phyloP scores from a whole-genome alignment of 2,888 invertebrate genomes.

The Oscheius sp. region DNA sequence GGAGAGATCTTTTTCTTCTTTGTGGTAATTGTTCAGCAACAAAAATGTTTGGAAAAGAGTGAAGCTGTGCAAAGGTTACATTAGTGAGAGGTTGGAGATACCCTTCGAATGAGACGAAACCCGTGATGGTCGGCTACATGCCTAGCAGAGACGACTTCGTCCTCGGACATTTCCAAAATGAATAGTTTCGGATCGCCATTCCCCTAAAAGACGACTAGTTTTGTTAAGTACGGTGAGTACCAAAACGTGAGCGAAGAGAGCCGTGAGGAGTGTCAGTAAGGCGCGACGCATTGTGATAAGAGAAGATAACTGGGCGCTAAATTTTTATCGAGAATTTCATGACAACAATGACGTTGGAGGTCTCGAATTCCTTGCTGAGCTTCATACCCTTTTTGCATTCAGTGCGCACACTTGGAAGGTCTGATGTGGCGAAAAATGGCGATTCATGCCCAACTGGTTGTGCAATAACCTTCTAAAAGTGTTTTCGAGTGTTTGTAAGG shows the following conservation, averaged over 20 bases:
- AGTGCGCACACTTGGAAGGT: too few relatives aligned
- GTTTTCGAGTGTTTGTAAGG: too few relatives aligned
- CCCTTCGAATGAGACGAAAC: constrained; percentile 21
- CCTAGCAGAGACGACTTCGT: constrained; percentile 10
- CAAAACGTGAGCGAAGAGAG: constrained; percentile 1
- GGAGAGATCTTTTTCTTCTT: constrained; percentile 28
- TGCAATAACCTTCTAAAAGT: too few relatives aligned
- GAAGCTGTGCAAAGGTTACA: constrained; percentile 22
- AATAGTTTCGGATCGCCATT: neutral
- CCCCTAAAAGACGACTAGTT: neutral
- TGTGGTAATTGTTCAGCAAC: constrained; percentile 20
- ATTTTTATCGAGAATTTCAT: constrained; percentile 18
- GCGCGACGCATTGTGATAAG: constrained; percentile 34
- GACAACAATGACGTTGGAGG: constrained; percentile 1
- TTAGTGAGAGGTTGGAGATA: neutral
- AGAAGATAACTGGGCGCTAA: constrained; percentile 20
- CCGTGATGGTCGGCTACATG: constrained; percentile 25
- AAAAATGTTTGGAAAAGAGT: constrained; percentile 34
- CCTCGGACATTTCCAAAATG: constrained; percentile 18
- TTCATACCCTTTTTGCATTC: too few relatives aligned
- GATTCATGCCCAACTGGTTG: too few relatives aligned
- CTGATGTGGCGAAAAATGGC: too few relatives aligned
- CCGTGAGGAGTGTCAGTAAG: constrained; percentile 25
- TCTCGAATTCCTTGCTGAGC: too few relatives aligned
- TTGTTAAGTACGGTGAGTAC: neutral